Evolutionary conservation across 2,113 vertebrate species (phyloP), one percentile per base, ranked within the genome.

Genomic region (Boleophthalmus pectinirostris): DNA sequence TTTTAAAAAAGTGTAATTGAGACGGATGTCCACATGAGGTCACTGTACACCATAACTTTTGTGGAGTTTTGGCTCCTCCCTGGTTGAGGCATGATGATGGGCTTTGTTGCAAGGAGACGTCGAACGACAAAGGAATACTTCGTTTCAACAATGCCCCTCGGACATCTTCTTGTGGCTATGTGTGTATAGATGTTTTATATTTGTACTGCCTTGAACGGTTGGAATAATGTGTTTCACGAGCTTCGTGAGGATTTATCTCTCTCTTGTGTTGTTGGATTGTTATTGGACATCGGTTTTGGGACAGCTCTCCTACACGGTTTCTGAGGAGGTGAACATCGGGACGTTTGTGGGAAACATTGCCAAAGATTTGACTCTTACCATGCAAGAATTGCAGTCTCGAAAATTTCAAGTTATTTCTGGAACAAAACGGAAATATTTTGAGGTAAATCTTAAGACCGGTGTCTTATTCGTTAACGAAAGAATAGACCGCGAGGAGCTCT

Each of bases 401-500:
- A 91, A 69, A 72, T 89, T 94, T 58, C 85, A 74, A 63, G 87
- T 95, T 47, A 82, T 90, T 11, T 90, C 90, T 46, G 88, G 90
- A 68, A 64, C 88, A 51, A 92, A 84, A 1, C 86, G 89, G 73
- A 74, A 69, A 58, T 87, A 89, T 79, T 89, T 95, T 16, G 79
- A 89, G 21, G 91, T 90, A 7, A 85, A 95, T 84, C 38, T 88
- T 3, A 87, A 88, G 35, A 94, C 91, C 0, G 93, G 94, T 23
- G 66, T 87, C 47, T 65, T 96, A 18, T 66, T 78, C 69, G 74
- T 94, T 38, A 90, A 82, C 20, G 92, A 94, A n/a, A 93, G 90
- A 57, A 89, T 95, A 74, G 92, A 95, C 78, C 82, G 94, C 0
- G 94, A 95, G 25, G 68, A 83, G 60, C 74, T 95, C n/a, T 95